These are phyloP conservation scores for Arizona elegans DNA, from an alignment of 2,113 vertebrate genomes.

Conservation along the genomic window DNA sequence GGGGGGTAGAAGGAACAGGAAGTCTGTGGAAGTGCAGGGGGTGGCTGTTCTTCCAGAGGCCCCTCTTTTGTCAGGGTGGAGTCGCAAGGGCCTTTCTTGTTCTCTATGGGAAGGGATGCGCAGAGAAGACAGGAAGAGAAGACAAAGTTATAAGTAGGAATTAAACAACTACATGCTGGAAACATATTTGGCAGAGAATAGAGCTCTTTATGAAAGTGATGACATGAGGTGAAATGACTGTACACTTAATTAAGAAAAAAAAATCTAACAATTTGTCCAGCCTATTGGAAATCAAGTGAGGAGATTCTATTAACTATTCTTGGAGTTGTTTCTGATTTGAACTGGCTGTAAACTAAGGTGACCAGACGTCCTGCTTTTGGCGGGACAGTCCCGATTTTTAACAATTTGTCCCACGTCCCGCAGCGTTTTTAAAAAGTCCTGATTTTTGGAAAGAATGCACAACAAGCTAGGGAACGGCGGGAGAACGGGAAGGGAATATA, in stretches of 20 bases:
- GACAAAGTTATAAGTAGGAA: neutral
- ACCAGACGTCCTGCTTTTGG: no score
- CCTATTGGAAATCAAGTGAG: neutral
- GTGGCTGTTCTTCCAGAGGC: conserved; percentile 43
- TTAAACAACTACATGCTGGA: neutral
- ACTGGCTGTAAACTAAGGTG: no score
- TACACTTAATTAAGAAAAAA: neutral
- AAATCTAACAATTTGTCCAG: neutral
- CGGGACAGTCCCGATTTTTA: no score
- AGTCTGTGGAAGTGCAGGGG: conserved; percentile 9
- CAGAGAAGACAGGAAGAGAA: neutral
- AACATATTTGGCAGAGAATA: neutral
- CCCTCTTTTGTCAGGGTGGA: conserved; percentile 61
- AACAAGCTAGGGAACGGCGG: no score
- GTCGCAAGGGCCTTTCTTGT: conserved; percentile 66
- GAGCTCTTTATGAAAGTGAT: neutral
- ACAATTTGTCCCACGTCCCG: no score
- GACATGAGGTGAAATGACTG: neutral
- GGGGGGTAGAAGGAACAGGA: conserved; percentile 42
- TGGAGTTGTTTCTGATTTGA: neutral
- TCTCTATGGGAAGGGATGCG: conserved; percentile 31
- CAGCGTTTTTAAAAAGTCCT: no score
- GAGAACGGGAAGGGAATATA: no score
- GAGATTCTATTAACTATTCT: neutral
- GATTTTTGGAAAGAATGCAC: no score